Evolutionary conservation across 64 coral and sea anemone species (phyloP).

Genomic region (Actinia equina): DNA sequence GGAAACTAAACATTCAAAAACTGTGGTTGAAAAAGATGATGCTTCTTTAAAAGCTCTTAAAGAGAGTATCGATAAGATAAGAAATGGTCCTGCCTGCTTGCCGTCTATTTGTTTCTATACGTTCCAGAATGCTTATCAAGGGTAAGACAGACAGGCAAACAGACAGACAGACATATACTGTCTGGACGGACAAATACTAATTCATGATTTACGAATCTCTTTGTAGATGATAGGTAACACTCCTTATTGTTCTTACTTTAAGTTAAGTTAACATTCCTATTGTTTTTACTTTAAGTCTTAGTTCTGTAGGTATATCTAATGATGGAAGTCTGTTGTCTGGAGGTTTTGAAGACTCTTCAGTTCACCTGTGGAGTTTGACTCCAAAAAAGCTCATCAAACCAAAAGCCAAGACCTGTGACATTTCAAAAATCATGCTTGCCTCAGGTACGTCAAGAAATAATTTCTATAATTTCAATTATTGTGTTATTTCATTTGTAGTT

Average conservation of each 20-base stretch:
- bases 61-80: conserved; percentile 77
- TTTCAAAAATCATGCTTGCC: conserved; percentile 79
- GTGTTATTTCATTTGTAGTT: neutral
- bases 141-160: conserved; percentile 36
- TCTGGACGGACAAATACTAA: too few relatives aligned
- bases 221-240: neutral
- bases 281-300: conserved; percentile 40
- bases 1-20: conserved; percentile 60
- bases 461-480: too few relatives aligned
- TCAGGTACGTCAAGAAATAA: conserved; percentile 54
- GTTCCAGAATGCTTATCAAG: conserved; percentile 82
- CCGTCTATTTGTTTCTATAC: conserved; percentile 86
- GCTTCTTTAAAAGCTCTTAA: conserved; percentile 55
- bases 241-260: too few relatives aligned
- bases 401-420: conserved; percentile 65
- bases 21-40: conserved; percentile 48
- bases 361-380: conserved; percentile 89
- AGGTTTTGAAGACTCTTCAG: conserved; percentile 96
- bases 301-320: conserved; percentile 71
- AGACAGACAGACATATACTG: neutral
- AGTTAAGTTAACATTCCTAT: too few relatives aligned
- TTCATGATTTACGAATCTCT: too few relatives aligned
- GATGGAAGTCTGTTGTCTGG: conserved; percentile 75
- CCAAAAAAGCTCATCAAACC: conserved; percentile 87
- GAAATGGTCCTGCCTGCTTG: conserved; percentile 78